Percentiles rank a stretch among this genome's conserved stretches.
phyloP scores from a whole-genome alignment of 2,797 vertebrate genomes.

The Pseudochirops corinnae region DNA sequence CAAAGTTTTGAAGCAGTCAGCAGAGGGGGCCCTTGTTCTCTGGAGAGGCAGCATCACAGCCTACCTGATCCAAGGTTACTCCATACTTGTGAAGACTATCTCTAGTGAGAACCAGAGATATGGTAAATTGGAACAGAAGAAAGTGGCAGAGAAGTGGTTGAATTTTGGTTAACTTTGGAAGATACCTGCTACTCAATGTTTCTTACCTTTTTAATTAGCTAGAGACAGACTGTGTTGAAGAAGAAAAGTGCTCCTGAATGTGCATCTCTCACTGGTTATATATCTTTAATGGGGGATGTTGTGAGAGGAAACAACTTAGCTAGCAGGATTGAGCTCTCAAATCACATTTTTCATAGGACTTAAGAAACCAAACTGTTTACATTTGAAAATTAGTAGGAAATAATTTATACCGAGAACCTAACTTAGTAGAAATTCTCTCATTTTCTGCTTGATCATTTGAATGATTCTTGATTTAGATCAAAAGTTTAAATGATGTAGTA shows the following conservation, averaged over 20 bases:
- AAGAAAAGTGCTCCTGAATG: background rate
- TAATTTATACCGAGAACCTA: background rate
- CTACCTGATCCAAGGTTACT: background rate
- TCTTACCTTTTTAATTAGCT: background rate
- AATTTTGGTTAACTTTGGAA: constrained; percentile 17
- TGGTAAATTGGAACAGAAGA: background rate
- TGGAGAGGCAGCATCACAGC: background rate
- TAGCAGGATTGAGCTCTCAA: background rate
- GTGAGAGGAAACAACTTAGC: background rate
- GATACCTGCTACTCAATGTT: background rate
- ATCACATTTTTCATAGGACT: background rate
- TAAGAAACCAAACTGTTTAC: background rate
- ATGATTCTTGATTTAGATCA: constrained; percentile 3
- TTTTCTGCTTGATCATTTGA: constrained; percentile 21
- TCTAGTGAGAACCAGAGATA: background rate
- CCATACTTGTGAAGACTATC: background rate
- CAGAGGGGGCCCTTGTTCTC: background rate
- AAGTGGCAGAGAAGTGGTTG: background rate
- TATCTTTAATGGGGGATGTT: background rate
- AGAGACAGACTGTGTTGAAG: constrained; percentile 15
- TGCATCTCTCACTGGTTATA: background rate
- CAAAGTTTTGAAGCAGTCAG: background rate
- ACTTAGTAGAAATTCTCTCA: constrained; percentile 8
- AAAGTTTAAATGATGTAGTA: background rate
- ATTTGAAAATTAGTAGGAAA: constrained; percentile 37